phyloP scores from a whole-genome alignment of 1,140 invertebrate species.

The Pseudomyrmex concolor region DNA sequence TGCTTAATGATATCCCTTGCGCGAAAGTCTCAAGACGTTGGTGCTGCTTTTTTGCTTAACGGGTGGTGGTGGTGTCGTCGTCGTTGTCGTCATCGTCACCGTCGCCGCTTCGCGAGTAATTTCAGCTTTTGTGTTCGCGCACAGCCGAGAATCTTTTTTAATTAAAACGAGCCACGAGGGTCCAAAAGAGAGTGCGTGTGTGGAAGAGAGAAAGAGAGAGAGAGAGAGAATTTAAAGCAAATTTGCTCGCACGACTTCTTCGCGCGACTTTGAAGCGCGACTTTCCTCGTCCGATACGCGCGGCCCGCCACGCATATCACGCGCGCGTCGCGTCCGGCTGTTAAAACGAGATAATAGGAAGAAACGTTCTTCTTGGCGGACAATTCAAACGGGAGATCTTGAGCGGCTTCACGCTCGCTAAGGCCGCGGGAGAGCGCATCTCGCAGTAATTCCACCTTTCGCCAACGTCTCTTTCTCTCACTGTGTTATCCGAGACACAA shows the following conservation, averaged over 20 bases:
- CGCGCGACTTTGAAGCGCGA: constrained; percentile 56
- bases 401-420: constrained; percentile 23
- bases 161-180: constrained; percentile 47
- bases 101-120: constrained; percentile 29
- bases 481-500: constrained; percentile 50
- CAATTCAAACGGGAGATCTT: constrained; percentile 53
- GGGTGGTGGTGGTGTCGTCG: not conserved
- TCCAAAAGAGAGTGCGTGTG: too few species aligned
- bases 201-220: too few species aligned
- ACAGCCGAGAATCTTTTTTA: constrained; percentile 44
- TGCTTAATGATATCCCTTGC: constrained; percentile 63
- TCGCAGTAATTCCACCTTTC: constrained; percentile 57
- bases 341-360: constrained; percentile 58
- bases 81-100: not conserved
- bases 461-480: constrained; percentile 38
- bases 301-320: not conserved
- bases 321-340: constrained; percentile 34
- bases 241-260: constrained; percentile 34
- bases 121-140: constrained; percentile 38
- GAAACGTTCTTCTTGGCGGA: constrained; percentile 44
- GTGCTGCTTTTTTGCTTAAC: not conserved
- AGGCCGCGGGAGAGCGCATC: constrained; percentile 13
- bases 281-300: constrained; percentile 47
- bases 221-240: not conserved
- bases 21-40: constrained; percentile 57